Evolutionary conservation across 2,888 invertebrate genomes (phyloP).

Genomic region (Chloroclystis v-ata): DNA sequence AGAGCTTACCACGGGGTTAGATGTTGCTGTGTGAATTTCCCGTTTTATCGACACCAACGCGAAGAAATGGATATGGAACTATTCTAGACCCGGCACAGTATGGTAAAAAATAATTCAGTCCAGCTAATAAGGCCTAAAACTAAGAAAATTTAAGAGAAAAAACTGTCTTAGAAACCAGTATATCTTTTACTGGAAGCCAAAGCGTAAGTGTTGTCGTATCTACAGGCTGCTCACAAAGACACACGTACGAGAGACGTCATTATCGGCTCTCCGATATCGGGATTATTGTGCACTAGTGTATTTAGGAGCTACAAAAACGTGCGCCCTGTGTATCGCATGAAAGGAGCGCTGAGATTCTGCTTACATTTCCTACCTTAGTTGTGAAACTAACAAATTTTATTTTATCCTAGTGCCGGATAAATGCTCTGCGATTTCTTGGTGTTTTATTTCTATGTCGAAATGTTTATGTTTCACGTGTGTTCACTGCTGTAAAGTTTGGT

Average conservation of each 20-base stretch:
- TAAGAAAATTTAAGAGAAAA: too few relatives aligned
- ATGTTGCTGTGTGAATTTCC: too few relatives aligned
- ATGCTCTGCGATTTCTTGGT: not conserved
- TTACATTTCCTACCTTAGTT: not conserved
- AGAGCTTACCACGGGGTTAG: too few relatives aligned
- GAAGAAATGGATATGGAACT: too few relatives aligned
- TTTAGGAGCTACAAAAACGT: slow-evolving; percentile 33
- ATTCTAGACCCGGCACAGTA: too few relatives aligned
- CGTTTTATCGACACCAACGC: too few relatives aligned
- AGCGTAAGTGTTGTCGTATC: slow-evolving; percentile 13
- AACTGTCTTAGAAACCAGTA: not conserved
- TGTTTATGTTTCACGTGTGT: too few relatives aligned
- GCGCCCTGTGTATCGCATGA: slow-evolving; percentile 12
- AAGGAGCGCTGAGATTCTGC: slow-evolving; percentile 14
- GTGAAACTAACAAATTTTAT: not conserved
- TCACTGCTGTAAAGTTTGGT: too few relatives aligned
- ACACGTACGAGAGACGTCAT: slow-evolving; percentile 51
- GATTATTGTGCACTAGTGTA: slow-evolving; percentile 47
- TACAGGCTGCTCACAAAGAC: slow-evolving; percentile 45
- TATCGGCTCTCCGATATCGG: slow-evolving; percentile 48
- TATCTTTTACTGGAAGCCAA: slow-evolving; percentile 16
- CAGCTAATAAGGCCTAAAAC: too few relatives aligned
- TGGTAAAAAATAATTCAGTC: too few relatives aligned
- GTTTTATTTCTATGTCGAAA: not conserved
- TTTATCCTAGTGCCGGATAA: not conserved